Conservation (phyloP, 2,113 vertebrate species). For the Petromus typicus region DNA sequence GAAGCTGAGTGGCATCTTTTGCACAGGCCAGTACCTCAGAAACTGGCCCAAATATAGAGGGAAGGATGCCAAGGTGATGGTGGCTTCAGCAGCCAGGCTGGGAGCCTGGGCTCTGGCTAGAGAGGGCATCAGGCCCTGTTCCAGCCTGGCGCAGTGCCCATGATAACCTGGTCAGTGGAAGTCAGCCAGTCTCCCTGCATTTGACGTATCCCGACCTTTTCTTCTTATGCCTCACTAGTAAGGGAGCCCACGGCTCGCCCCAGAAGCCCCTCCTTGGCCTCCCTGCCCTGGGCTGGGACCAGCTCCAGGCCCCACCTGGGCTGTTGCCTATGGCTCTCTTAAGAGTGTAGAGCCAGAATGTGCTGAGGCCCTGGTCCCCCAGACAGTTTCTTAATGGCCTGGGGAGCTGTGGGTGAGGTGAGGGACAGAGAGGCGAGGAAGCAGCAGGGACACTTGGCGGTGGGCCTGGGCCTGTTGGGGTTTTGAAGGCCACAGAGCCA, state of each 20-base stretch:
- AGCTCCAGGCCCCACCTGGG: neutral
- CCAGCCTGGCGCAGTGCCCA: neutral
- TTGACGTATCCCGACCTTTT: neutral
- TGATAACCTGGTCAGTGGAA: neutral
- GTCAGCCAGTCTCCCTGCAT: neutral
- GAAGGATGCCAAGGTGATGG: neutral
- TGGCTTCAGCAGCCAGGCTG: neutral
- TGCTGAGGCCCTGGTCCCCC: constrained; percentile 65
- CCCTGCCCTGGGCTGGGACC: constrained; percentile 73
- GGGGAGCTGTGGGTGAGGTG: neutral
- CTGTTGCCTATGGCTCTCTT: neutral
- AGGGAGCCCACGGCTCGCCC: neutral
- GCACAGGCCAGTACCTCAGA: neutral
- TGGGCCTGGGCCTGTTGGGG: neutral
- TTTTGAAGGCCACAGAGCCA: neutral
- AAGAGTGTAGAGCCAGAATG: constrained; percentile 78
- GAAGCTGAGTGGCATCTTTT: neutral
- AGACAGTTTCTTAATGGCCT: neutral
- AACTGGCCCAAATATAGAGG: neutral
- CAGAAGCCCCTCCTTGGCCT: constrained; percentile 74
- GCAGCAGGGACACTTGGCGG: neutral
- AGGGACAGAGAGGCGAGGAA: neutral
- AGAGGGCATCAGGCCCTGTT: neutral
- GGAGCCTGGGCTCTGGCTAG: neutral
- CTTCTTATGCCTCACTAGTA: neutral